phyloP scores from a whole-genome alignment of 1,140 invertebrate genomes.

The Sarcophaga bullata region DNA sequence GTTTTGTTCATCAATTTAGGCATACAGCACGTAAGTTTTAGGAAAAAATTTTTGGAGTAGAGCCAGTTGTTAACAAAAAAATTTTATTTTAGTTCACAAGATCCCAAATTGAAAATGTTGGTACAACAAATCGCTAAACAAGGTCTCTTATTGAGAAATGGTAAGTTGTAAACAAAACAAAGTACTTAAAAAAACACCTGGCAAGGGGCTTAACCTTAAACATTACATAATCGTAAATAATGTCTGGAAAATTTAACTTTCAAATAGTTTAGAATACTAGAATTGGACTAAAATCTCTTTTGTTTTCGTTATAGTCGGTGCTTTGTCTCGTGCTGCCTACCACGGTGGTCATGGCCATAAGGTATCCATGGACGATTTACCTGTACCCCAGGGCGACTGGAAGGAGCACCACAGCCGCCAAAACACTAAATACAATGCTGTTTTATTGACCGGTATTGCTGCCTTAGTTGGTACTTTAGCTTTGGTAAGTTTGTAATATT shows the following conservation, averaged over 20 bases:
- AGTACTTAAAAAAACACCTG: constrained; percentile 5
- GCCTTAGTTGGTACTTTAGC: constrained; percentile 70
- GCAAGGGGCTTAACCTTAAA: constrained; percentile 57
- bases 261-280: not conserved
- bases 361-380: constrained; percentile 77
- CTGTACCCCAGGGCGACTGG: constrained; percentile 79
- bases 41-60: not conserved
- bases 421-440: constrained; percentile 75
- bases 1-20: constrained; percentile 10
- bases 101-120: constrained; percentile 56
- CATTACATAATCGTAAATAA: constrained; percentile 58
- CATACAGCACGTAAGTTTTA: constrained; percentile 2
- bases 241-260: constrained; percentile 30
- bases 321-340: constrained; percentile 61
- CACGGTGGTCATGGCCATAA: constrained; percentile 57
- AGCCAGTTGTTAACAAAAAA: not conserved
- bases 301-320: constrained; percentile 54
- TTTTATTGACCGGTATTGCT: constrained; percentile 72
- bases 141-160: constrained; percentile 61
- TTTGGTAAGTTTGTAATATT: constrained; percentile 68
- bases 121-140: constrained; percentile 62
- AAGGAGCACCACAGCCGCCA: constrained; percentile 72
- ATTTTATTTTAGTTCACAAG: not conserved
- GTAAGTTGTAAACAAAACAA: constrained; percentile 47
- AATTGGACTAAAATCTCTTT: not conserved